Percentiles rank a stretch among this genome's conserved stretches.
Conservation (phyloP, 2,797 vertebrate genomes). For the Microcaecilia unicolor region DNA sequence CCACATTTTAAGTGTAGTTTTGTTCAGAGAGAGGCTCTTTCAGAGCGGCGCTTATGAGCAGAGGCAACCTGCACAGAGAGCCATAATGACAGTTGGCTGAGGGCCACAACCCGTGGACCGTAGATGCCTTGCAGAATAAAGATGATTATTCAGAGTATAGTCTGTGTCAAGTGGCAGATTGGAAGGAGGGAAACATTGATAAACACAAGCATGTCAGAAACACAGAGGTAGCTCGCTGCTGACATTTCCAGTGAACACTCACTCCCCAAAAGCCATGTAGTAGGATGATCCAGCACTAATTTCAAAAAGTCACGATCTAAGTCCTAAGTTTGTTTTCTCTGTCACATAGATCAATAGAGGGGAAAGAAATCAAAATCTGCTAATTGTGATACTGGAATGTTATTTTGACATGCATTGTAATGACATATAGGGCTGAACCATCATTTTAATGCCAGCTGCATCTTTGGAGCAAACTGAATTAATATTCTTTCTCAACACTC, state of each 20-base stretch:
- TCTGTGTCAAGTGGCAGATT: constrained; percentile 39
- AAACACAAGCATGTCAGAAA: constrained; percentile 12
- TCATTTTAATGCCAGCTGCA: constrained; percentile 29
- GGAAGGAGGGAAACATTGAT: constrained; percentile 21
- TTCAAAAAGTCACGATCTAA: too few relatives aligned
- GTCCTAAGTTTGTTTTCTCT: too few relatives aligned
- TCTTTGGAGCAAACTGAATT: constrained; percentile 26
- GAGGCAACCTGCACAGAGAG: constrained; percentile 14
- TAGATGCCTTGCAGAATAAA: constrained; percentile 55
- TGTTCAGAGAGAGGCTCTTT: background rate
- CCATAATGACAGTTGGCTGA: constrained; percentile 37
- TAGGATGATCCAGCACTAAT: too few relatives aligned
- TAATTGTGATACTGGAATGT: too few relatives aligned
- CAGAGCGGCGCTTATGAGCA: background rate
- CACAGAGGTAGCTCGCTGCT: too few relatives aligned
- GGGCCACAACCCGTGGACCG: constrained; percentile 44
- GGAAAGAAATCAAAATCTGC: too few relatives aligned
- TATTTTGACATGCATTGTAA: constrained; percentile 43
- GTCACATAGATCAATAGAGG: too few relatives aligned
- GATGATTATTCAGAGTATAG: constrained; percentile 37
- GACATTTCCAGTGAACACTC: too few relatives aligned
- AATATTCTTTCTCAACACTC: constrained; percentile 17
- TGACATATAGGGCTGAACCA: constrained; percentile 22
- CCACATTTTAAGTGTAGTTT: background rate
- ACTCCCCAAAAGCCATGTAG: too few relatives aligned